Percentiles rank a stretch among this genome's conserved stretches.
These are phyloP conservation scores for Drosophila greeni DNA, from an alignment of 2,888 invertebrate species.

Conservation along the genomic window DNA sequence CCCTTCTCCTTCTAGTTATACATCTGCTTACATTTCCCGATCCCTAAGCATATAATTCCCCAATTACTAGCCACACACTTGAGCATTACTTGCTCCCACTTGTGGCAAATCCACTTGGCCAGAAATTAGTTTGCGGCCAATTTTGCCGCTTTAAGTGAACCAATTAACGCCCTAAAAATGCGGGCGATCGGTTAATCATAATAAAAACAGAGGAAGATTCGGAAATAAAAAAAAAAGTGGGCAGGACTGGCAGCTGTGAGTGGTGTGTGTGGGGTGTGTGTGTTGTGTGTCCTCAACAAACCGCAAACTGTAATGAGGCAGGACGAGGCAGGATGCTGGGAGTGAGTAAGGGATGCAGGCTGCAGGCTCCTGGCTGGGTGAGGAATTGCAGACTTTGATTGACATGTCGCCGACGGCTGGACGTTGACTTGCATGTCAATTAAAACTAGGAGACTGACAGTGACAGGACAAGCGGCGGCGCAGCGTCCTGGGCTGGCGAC, in stretches of 20 bases:
- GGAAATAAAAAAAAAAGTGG: slow-evolving; percentile 43
- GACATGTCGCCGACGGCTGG: slow-evolving; percentile 75
- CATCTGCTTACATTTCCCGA: not conserved
- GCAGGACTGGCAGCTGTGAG: slow-evolving; percentile 27
- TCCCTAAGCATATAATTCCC: not conserved
- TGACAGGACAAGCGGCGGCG: slow-evolving; percentile 33
- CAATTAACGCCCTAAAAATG: slow-evolving; percentile 51
- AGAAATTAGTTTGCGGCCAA: slow-evolving; percentile 37
- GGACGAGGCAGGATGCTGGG: slow-evolving; percentile 1
- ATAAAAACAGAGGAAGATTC: slow-evolving; percentile 16
- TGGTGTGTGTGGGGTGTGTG: slow-evolving; percentile 6
- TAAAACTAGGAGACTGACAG: slow-evolving; percentile 67
- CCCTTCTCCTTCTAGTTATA: no score
- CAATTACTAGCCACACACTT: slow-evolving; percentile 1
- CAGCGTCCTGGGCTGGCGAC: slow-evolving; percentile 30
- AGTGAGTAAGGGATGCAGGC: not conserved
- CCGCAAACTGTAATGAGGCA: slow-evolving; percentile 64
- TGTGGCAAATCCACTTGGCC: slow-evolving; percentile 30
- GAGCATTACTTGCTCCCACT: slow-evolving; percentile 27
- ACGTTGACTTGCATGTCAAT: slow-evolving; percentile 78
- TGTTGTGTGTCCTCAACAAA: slow-evolving; percentile 63
- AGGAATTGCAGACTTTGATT: slow-evolving; percentile 68
- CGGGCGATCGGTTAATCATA: slow-evolving; percentile 38
- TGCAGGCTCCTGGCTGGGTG: no score
- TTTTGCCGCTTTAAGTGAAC: slow-evolving; percentile 10